Base-by-base conservation (phyloP, 2,113 vertebrate species). In the Microcebus lehilahytsara region DNA sequence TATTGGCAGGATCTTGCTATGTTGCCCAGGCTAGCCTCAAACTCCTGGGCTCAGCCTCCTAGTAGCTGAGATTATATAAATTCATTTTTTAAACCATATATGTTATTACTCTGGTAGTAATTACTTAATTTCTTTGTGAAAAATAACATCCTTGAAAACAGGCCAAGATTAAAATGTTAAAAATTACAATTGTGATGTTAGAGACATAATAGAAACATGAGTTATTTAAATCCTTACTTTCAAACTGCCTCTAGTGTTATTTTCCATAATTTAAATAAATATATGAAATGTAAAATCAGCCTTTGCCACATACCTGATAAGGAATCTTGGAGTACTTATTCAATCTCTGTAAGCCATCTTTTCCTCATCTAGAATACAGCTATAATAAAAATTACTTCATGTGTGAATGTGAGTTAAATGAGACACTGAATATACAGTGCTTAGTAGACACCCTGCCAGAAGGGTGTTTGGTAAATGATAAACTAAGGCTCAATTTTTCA, bases 221-320 rank as follows among this genome's bases (percentile, higher is more conserved):
- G 32, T 77, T 83, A 78, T n/a, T 71, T 62, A 79, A 51, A 49
- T 51, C 27, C 84, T 84, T 84, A 42, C 37, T 69, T 53, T 71
- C 14, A 90, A 75, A 56, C 30, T 87, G 2, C 40, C 53, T 23
- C 4, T 37, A 34, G 3, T 40, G 0, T 72, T 75, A 25, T 77
- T 95, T 89, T 78, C 32, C 23, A 88, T 69, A 69, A 56, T 85
- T 89, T 71, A 81, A 80, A 77, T 93, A 71, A 93, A 77, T 49
- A 22, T 42, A 64, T 42, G 60, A 75, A 93, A 83, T 17, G 60
- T 96, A 17, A 92, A 95, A 69, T 66, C 23, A 51, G 7, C 22
- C 37, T 85, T 91, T 85, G 37, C 30, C 37, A 80, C 7, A 67
- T 64, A 85, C 22, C 0, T 69, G 6, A 67, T 40, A 78, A 53